Evolutionary conservation across 2,888 invertebrate genomes (phyloP).

Genomic region (Dendrolimus pini): DNA sequence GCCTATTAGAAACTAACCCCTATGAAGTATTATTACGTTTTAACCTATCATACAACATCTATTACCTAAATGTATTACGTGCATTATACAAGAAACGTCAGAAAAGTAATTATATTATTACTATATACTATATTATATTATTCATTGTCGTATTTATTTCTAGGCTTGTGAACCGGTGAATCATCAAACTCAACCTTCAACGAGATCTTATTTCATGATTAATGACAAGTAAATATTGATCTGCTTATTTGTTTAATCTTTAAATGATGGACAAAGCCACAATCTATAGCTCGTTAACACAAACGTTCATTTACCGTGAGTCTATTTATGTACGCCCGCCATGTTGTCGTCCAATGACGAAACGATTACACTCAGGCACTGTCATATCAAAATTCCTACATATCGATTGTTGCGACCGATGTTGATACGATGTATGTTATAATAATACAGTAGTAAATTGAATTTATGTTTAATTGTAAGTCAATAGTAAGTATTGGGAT

Average conservation of each 20-base stretch:
- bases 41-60: too few relatives aligned
- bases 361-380: constrained; percentile 31
- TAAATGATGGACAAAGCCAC: constrained; percentile 18
- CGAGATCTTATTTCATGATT: too few relatives aligned
- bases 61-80: too few relatives aligned
- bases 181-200: too few relatives aligned
- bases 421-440: background rate
- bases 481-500: background rate
- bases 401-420: background rate
- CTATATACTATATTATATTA: too few relatives aligned
- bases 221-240: too few relatives aligned
- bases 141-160: too few relatives aligned
- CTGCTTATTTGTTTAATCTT: background rate
- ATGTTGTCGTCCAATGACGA: constrained; percentile 65
- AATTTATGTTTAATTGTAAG: background rate
- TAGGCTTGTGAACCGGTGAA: too few relatives aligned
- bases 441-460: background rate
- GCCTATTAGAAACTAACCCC: constrained; percentile 43
- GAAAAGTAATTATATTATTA: too few relatives aligned
- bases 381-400: constrained; percentile 10
- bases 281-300: constrained; percentile 50
- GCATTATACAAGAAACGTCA: too few relatives aligned
- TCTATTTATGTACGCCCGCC: constrained; percentile 61
- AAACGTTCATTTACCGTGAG: constrained; percentile 41
- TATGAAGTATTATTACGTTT: constrained; percentile 11